Base-by-base conservation (phyloP, 2,888 invertebrate genomes). In the Cybosia mesomella region DNA sequence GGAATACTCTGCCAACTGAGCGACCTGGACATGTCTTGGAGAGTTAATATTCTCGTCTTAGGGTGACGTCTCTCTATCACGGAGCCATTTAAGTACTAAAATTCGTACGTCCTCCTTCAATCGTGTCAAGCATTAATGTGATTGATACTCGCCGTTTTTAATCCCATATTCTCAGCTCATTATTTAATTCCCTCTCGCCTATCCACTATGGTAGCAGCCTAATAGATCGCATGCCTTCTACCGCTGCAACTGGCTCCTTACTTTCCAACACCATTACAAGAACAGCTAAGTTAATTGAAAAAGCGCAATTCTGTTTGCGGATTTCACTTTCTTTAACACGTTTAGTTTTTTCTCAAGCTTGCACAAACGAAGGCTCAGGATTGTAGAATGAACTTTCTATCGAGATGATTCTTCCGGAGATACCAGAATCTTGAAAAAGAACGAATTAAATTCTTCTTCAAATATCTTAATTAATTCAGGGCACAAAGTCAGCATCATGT, bases 241-340 rank as follows among this genome's bases (percentile, higher is more conserved):
- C 75, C 43, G 59, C 65, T 64, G 68, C 72, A 55, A 57, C 68
- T 68, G 58, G 69, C 60, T 67, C 61, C 58, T 61, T 71, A 71
- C 81, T 79, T 76, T 76, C 76, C 67, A 79, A 79, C 76, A 79
- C 58, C 66, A 74, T 79, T 76, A 79, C 63, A 76, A 70, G 76
- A 79, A 79, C 81, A 76, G 68, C 79, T 57, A 73, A 79, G 71
- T 79, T 79, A 81, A 79, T 81, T 79, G 79, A 81, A 79, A 78
- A 79, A 76, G 81, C 67, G 67, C 72, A 72, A 71, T 74, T 73
- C 74, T 72, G 70, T 79, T 79, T 75, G 71, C 57, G 66, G 66
- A 64, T 60, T 81, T 68, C 64, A 68, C 62, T 65, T 60, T 63
- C 53, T 39, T 55, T 36, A 54, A 21, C 24, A 22, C 28, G n/a